These are phyloP conservation scores for Bolborhynchus lineola DNA, from an alignment of 2,113 vertebrate species.

Conservation along the genomic window DNA sequence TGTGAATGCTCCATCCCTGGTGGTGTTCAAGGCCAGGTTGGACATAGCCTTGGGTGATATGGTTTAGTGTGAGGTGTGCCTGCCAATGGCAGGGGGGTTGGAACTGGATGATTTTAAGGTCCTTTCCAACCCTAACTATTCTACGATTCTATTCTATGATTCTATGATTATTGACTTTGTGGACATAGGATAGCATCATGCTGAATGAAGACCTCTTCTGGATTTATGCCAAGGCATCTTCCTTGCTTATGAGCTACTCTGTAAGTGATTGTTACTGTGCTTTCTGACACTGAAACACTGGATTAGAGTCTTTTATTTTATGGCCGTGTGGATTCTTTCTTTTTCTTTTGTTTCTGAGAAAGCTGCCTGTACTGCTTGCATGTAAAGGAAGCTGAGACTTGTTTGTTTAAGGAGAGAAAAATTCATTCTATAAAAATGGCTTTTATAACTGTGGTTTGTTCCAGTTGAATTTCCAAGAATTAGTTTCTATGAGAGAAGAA, in stretches of 20 bases:
- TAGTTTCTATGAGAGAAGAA: neutral
- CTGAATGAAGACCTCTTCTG: neutral
- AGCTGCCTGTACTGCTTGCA: neutral
- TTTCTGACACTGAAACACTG: neutral
- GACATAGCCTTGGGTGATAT: too few species aligned
- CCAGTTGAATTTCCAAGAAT: neutral
- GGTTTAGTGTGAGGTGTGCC: too few species aligned
- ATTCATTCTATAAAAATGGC: neutral
- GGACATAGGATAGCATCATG: neutral
- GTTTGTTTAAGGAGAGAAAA: neutral
- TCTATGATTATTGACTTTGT: neutral
- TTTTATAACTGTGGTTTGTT: neutral
- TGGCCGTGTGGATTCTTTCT: neutral
- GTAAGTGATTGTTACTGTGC: neutral
- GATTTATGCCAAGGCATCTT: neutral
- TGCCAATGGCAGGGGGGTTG: too few species aligned
- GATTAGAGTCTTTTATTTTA: neutral
- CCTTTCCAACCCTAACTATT: too few species aligned
- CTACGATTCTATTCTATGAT: neutral
- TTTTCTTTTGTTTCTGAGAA: neutral
- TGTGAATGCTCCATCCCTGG: too few species aligned
- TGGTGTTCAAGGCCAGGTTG: too few species aligned
- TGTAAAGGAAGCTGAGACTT: neutral
- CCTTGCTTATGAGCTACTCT: neutral
- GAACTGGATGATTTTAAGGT: too few species aligned